Conservation (phyloP, 2,888 invertebrate genomes). For the Isoperla grammatica region DNA sequence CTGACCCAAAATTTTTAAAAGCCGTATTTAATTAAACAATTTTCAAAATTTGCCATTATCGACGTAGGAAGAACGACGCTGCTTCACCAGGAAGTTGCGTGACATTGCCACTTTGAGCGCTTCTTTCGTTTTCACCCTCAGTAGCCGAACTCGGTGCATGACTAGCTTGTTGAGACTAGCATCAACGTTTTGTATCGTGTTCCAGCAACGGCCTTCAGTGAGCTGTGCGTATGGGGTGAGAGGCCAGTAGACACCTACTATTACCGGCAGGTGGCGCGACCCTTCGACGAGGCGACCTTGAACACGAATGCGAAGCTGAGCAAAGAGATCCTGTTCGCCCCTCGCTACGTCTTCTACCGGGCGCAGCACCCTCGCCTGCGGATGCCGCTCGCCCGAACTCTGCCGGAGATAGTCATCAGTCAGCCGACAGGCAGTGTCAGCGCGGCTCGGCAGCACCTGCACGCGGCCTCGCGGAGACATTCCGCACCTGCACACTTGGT, state of each 20-base stretch:
- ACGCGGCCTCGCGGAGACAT: slow-evolving; percentile 4
- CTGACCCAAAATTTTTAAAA: no score
- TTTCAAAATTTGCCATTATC: no score
- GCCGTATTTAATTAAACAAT: no score
- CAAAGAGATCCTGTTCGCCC: slow-evolving; percentile 25
- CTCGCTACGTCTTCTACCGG: slow-evolving; percentile 27
- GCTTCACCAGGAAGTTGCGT: no score
- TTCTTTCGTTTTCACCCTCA: no score
- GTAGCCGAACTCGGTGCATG: no score
- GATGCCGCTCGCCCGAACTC: slow-evolving; percentile 4
- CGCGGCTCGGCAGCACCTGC: background rate
- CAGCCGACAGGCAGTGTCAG: background rate
- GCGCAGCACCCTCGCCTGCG: background rate
- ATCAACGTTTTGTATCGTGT: no score
- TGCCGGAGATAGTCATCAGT: slow-evolving; percentile 20
- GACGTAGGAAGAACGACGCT: no score
- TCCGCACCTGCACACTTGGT: slow-evolving; percentile 23
- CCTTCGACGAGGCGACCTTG: slow-evolving; percentile 16
- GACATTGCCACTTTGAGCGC: no score
- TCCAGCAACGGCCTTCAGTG: slow-evolving; percentile 28
- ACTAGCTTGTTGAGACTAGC: no score
- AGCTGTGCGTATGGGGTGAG: slow-evolving; percentile 29
- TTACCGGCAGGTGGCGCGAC: slow-evolving; percentile 26
- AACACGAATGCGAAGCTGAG: slow-evolving; percentile 7
- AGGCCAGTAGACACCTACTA: slow-evolving; percentile 28